Conservation (phyloP, 2,113 vertebrate genomes). For the Geothlypis trichas region DNA sequence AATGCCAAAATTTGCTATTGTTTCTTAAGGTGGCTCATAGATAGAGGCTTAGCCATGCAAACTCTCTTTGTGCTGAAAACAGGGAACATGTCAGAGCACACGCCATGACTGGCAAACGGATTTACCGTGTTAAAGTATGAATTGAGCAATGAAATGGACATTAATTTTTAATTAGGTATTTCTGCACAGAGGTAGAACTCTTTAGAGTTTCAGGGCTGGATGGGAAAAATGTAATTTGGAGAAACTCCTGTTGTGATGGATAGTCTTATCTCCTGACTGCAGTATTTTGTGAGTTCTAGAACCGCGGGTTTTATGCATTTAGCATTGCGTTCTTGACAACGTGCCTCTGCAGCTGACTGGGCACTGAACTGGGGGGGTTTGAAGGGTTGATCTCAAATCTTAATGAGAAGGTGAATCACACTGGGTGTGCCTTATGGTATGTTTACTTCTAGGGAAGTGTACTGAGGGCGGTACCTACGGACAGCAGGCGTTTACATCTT, state of each 20-base stretch:
- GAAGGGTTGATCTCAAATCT: not conserved
- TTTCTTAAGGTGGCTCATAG: not conserved
- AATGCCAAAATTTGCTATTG: not conserved
- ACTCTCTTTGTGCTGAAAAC: not conserved
- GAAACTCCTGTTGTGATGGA: not conserved
- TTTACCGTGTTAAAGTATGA: not conserved
- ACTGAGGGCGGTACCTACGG: not conserved
- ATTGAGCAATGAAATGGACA: not conserved
- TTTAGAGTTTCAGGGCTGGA: not conserved
- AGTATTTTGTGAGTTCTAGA: not conserved
- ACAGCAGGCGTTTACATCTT: not conserved
- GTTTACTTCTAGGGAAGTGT: not conserved
- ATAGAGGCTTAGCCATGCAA: rapidly evolving
- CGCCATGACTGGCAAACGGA: rapidly evolving
- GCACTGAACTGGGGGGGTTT: rapidly evolving
- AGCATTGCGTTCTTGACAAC: not conserved
- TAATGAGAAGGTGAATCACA: not conserved
- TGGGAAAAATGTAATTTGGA: not conserved
- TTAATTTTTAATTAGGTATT: not conserved
- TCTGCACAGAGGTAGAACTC: not conserved
- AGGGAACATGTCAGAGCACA: not conserved
- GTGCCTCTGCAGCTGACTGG: not conserved
- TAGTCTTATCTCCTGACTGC: not conserved
- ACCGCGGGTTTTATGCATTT: rapidly evolving
- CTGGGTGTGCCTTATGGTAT: not conserved